Evolutionary conservation across 2,888 invertebrate genomes (phyloP), one percentile per base, ranked within the genome.

Genomic region (Augochlorella aurata): DNA sequence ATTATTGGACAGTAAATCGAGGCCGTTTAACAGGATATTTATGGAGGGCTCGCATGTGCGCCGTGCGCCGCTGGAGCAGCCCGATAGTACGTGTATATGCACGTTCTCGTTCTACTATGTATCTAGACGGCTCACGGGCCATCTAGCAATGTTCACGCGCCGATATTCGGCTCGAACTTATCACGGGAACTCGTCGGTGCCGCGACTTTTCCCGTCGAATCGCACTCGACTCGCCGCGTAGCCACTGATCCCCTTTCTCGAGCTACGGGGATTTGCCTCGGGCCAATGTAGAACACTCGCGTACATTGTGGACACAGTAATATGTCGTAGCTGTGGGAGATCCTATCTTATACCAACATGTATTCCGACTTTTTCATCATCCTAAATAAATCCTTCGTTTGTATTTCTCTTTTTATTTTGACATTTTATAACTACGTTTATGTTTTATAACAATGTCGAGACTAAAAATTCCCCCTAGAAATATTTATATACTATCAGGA

Each of bases 1-100:
- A 90, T 92, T 91, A 92, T 91, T 90, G 91, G 90, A 91, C 89
- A 86, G 89, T 92, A 92, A 92, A 91, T 91, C 90, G 91, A 90
- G 88, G 82, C 89, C 90, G 90, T 92, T 92, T 90, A 91, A 89
- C 90, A 85, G 82, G 90, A 92, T 93, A 93, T 93, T 93, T 93
- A 93, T 92, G 92, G 90, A 83, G 83, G 80, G 81, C 82, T 87
- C 85, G 88, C 86, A 86, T 83, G 87, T 84, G 66, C 70, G 50
- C 65, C 72, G 77, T 50, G 80, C 77, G 77, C 74, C 77, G 85
- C 90, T 91, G 90, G 81, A 82, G 80, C 83, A 82, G 85, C 78
- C 86, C 85, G 90, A 92, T 92, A 90, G 89, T 88, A 87, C 78
- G 50, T 75, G 78, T 78, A 61, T 71, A 65, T 50, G 75, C 38